These are phyloP conservation scores for Sebastes cheni DNA, from an alignment of 2,797 vertebrate genomes.

Conservation along the genomic window DNA sequence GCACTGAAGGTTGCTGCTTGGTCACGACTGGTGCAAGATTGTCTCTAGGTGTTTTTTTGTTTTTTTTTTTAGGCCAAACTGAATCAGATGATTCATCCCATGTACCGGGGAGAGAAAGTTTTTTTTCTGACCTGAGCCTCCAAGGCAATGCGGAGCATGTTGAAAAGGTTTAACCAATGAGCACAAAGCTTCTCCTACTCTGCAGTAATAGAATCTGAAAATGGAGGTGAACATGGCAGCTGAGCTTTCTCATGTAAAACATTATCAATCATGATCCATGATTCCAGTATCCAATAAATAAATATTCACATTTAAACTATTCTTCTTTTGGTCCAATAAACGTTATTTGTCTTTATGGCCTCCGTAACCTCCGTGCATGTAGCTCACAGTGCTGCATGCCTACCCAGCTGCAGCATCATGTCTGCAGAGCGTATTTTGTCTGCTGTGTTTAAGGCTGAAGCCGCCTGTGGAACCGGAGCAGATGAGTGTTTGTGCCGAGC, in stretches of 20 bases:
- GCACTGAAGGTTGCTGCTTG: too few relatives aligned
- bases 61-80: too few relatives aligned
- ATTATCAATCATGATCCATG: neutral
- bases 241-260: neutral
- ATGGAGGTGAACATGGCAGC: neutral
- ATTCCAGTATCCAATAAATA: neutral
- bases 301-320: neutral
- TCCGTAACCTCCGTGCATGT: neutral
- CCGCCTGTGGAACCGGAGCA: slow-evolving; percentile 1
- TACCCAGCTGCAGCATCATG: slow-evolving; percentile 1
- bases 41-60: too few relatives aligned
- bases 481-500: slow-evolving; percentile 8
- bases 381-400: neutral
- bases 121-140: too few relatives aligned
- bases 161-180: too few relatives aligned
- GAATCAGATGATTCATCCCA: too few relatives aligned
- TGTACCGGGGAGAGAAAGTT: too few relatives aligned
- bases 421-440: neutral
- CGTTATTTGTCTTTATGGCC: neutral
- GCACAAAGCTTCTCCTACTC: too few relatives aligned
- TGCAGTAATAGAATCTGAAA: too few relatives aligned
- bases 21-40: too few relatives aligned
- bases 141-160: too few relatives aligned
- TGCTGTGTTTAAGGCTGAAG: neutral
- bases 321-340: neutral